phyloP scores from a whole-genome alignment of 2,113 vertebrate genomes.

The Centropus unirufus region DNA sequence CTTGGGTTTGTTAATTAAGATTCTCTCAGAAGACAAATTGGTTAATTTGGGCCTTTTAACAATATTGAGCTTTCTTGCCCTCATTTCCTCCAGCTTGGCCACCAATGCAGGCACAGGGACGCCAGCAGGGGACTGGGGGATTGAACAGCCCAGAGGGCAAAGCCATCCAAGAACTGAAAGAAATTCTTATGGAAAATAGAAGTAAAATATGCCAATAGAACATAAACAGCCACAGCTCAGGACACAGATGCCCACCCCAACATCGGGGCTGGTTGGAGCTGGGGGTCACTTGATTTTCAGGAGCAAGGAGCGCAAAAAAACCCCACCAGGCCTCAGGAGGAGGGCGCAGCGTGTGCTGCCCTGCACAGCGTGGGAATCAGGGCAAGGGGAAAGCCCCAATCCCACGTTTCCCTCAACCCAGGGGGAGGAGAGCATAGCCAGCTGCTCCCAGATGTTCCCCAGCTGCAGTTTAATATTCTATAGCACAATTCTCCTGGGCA shows the following conservation, averaged over 20 bases:
- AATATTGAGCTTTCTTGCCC: too few relatives aligned
- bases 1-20: neutral
- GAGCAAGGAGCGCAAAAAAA: neutral
- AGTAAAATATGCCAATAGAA: neutral
- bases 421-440: neutral
- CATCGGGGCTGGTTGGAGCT: accelerated
- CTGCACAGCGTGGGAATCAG: neutral
- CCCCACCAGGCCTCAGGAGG: too few relatives aligned
- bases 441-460: neutral
- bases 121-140: neutral
- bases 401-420: neutral
- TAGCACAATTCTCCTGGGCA: neutral
- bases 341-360: accelerated
- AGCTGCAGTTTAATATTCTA: neutral
- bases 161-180: neutral
- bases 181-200: neutral
- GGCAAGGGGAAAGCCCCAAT: neutral
- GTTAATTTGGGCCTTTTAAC: neutral
- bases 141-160: neutral
- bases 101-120: neutral
- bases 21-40: neutral
- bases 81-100: neutral
- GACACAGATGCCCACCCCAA: neutral
- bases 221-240: accelerated
- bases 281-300: neutral